These are phyloP conservation scores for Lampris incognitus DNA, from an alignment of 2,113 vertebrate species.

Conservation along the genomic window DNA sequence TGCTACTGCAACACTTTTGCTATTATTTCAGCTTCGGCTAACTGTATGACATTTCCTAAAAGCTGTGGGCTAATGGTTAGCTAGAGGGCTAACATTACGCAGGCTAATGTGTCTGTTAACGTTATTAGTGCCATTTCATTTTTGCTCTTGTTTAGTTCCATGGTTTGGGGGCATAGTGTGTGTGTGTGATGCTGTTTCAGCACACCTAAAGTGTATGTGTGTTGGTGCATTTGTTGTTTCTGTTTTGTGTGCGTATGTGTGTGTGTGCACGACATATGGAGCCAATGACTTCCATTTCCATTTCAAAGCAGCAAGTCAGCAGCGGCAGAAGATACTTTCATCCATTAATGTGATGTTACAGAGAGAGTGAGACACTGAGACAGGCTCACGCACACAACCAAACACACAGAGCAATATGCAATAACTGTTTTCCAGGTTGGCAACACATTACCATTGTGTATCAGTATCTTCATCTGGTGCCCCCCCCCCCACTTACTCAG, in stretches of 20 bases:
- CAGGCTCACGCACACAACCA: constrained; percentile 30
- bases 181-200: constrained; percentile 25
- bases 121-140: constrained; percentile 78
- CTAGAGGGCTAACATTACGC: constrained; percentile 77
- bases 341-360: constrained; percentile 80
- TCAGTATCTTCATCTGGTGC: constrained; percentile 40
- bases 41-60: constrained; percentile 69
- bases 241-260: constrained; percentile 35
- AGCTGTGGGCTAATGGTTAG: constrained; percentile 75
- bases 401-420: constrained; percentile 52
- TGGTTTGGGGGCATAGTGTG: constrained; percentile 74
- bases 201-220: constrained; percentile 53
- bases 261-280: constrained; percentile 67
- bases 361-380: constrained; percentile 67
- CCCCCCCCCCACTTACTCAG: constrained; percentile 28
- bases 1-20: constrained; percentile 54
- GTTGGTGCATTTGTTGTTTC: constrained; percentile 22
- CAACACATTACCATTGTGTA: constrained; percentile 56
- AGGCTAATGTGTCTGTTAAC: constrained; percentile 78
- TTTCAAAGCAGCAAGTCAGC: constrained; percentile 80
- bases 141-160: constrained; percentile 69
- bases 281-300: constrained; percentile 80
- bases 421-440: constrained; percentile 70
- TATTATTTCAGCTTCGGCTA: constrained; percentile 48
- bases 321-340: constrained; percentile 80